Evolutionary conservation across 2,113 vertebrate genomes (phyloP).

Genomic region (Cebidichthys violaceus): DNA sequence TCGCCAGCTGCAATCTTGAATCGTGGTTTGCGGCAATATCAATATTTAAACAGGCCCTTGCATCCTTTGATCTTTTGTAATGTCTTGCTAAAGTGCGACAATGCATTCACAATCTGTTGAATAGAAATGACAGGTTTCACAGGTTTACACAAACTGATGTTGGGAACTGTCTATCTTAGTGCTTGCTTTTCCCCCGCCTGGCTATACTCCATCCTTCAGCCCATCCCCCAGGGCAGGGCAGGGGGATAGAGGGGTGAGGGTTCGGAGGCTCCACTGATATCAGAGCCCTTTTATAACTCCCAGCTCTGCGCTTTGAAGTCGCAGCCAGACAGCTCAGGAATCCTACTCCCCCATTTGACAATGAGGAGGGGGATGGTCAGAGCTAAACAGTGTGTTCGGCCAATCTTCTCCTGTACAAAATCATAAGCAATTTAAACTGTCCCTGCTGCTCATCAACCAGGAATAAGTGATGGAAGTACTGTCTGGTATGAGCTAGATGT

Average conservation of each 20-base stretch:
- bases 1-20: constrained; percentile 47
- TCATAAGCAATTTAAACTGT: constrained; percentile 64
- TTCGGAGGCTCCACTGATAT: constrained; percentile 81
- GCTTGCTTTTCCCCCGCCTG: constrained; percentile 9
- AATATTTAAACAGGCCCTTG: constrained; percentile 58
- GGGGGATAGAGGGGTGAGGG: constrained; percentile 71
- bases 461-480: constrained; percentile 5
- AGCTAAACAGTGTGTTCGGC: constrained; percentile 68
- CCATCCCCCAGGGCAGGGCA: constrained; percentile 67
- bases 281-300: constrained; percentile 84
- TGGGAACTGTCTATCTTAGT: constrained; percentile 6
- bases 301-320: constrained; percentile 84
- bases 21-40: constrained; percentile 51
- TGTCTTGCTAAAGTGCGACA: constrained; percentile 2
- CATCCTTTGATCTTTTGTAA: constrained; percentile 60
- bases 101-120: constrained; percentile 21
- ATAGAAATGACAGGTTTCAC: constrained; percentile 18
- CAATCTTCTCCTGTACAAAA: constrained; percentile 61
- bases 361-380: constrained; percentile 70
- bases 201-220: constrained; percentile 44
- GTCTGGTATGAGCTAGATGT: constrained; percentile 11
- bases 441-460: constrained; percentile 50
- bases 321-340: constrained; percentile 84
- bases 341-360: constrained; percentile 81
- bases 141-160: constrained; percentile 32